These are phyloP conservation scores for Calyptommatus sinebrachiatus DNA, from an alignment of 2,113 vertebrate species.

Conservation along the genomic window DNA sequence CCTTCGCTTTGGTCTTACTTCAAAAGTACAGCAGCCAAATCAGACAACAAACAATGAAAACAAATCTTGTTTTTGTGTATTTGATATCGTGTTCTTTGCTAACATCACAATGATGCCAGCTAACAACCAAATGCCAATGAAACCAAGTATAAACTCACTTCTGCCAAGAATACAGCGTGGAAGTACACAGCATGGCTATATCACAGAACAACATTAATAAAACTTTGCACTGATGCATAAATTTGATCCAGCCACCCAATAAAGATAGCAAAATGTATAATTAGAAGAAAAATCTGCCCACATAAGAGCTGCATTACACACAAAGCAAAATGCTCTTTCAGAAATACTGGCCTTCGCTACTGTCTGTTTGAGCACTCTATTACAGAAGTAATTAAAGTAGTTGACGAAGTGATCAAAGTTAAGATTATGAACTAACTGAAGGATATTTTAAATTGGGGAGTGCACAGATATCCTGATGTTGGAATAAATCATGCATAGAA, in stretches of 20 bases:
- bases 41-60: not conserved
- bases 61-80: not conserved
- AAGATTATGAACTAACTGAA: constrained; percentile 26
- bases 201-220: constrained; percentile 4
- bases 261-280: constrained; percentile 56
- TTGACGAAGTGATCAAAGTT: constrained; percentile 40
- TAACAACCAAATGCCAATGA: not conserved
- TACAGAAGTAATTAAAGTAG: constrained; percentile 53
- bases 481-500: rapidly evolving
- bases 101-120: not conserved
- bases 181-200: not conserved
- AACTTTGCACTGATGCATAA: constrained; percentile 33
- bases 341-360: constrained; percentile 52
- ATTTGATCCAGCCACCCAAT: constrained; percentile 54
- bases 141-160: not conserved
- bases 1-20: too few species aligned
- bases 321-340: constrained; percentile 58
- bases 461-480: constrained; percentile 1
- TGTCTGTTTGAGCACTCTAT: constrained; percentile 52
- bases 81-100: not conserved
- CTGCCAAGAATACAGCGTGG: not conserved
- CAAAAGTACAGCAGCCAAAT: not conserved
- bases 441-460: not conserved
- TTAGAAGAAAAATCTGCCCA: constrained; percentile 44
- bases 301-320: constrained; percentile 61